Base-by-base conservation (phyloP, 2,113 vertebrate genomes). In the Nycticorax nycticorax region DNA sequence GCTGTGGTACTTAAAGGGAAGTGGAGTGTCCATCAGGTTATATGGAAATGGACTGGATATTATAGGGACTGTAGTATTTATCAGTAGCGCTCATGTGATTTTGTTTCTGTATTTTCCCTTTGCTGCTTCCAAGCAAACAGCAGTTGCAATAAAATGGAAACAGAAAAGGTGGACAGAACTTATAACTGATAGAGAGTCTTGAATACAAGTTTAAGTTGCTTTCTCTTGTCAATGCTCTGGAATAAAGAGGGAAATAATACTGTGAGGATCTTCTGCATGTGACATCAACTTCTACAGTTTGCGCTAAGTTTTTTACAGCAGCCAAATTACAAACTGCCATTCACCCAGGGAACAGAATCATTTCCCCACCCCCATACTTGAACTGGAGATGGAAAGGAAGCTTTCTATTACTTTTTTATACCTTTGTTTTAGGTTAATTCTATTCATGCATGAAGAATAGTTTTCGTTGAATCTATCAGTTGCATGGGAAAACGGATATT, bases 401-500 rank as follows among this genome's bases (percentile, higher is more conserved):
- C 5, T 89, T 86, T 92, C 76, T 89, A 47, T 95, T 89, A 47
- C 39, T 39, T 66, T 78, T 74, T 78, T 77, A 23, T 68, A 86
- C 48, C 52, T 94, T 91, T 88, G 62, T 60, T 92, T 92, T 90
- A 90, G 52, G 80, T 85, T 89, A 91, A 86, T 92, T 91, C 75
- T 85, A 66, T 90, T 94, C 53, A 37, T 69, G 45, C 88, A 90
- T 79, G 63, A 96, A 60, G 60, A 92, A 85, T 37, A 84, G 55
- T 91, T 93, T 93, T 91, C 47, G 43, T 30, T 87, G 89, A 91
- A 82, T 92, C 76, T 85, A 80, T 93, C 68, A 53, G 69, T 92
- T 96, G 57, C 62, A 82, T 37, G 30, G 52, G 66, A 87, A 96
- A 92, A 96, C 63, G 27, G 26, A 47, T 96, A 93, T 95, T 91